Evolutionary conservation across 2,113 vertebrate genomes (phyloP), one percentile per base, ranked within the genome.

Genomic region (Acinonyx jubatus): DNA sequence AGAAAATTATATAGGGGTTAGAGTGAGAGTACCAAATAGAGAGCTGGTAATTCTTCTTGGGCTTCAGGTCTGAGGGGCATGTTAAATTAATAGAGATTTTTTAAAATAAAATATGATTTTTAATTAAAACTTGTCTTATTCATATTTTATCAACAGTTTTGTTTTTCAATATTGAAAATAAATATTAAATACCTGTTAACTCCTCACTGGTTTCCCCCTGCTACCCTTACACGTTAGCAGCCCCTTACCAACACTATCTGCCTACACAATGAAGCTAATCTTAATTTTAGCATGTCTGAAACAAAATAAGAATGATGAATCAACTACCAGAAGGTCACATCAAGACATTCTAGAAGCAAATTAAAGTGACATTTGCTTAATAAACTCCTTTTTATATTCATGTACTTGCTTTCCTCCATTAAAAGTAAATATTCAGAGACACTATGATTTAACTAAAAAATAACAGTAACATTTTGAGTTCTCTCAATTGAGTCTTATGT

Each of bases 301-400:
- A 91, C 29, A 95, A 91, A 92, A 81, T 86, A 82, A 92, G 38
- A 7, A 41, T 65, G n/a, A 82, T 85, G 57, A 96, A 65, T 86
- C 50, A 92, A 74, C 57, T 36, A 92, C 11, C 52, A 92, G 68
- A 96, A 97, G 61, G 41, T 96, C 84, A 93, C 27, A 83, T 79
- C 69, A 61, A 98, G 57, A 85, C 91, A 96, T 89, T 88, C 65
- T 45, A 95, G 81, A 81, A 96, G 25, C 69, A 91, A 96, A 95
- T 93, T 50, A 95, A 96, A 80, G 25, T 95, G 89, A 88, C 86
- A 89, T 96, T 97, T 97, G 69, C 63, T 96, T 97, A 91, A 96
- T 88, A 97, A 95, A 91, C 45, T 71, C 29, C 23, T 94, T 94
- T 96, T 95, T 80, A 81, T 94, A 94, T 94, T 48, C 68, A 63